Base-by-base conservation (phyloP, 2,797 vertebrate species). In the Oryzias sinensis region DNA sequence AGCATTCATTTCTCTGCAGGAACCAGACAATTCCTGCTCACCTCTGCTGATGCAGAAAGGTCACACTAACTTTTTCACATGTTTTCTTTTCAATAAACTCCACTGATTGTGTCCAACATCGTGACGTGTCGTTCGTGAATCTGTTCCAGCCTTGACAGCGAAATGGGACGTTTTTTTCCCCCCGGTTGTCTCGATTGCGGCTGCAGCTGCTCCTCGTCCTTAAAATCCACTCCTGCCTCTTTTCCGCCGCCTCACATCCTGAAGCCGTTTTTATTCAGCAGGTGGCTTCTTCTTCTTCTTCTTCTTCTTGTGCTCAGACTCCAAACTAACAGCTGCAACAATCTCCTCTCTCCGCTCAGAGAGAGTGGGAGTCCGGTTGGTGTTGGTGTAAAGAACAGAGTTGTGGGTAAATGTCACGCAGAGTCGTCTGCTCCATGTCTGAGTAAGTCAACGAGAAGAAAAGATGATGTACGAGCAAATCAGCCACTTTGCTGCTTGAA, bases 321-420 rank as follows among this genome's bases (percentile, higher is more conserved):
- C 58, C 67, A 81, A 80, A 83, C 72, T 62, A 78, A 79, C 65
- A 68, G 71, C 67, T 64, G 74, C 77, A 75, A 82, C 75, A 73
- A 77, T 80, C 76, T 74, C 67, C 69, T 61, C 50, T 76, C 66
- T 71, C 73, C 81, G 68, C 81, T 85, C 77, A 24, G 46, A 77
- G 70, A 77, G 88, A 89, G 90, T 91, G 88, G 89, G 91, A 89
- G 90, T 91, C 82, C 83, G 59, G 85, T 90, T 55, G 88, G 88
- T 79, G 85, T 83, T 69, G 76, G 88, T 91, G 91, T 90, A 90
- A 92, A 90, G 83, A 87, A 91, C 77, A 61, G 84, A 77, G 89
- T 91, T 89, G 87, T 91, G 89, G 86, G 83, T 91, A 91, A 92
- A 92, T 91, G 89, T 92, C 90, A 92, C 70, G 43, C 64, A 69